Base-by-base conservation (phyloP, 2,797 vertebrate species). In the Centroberyx gerrardi region DNA sequence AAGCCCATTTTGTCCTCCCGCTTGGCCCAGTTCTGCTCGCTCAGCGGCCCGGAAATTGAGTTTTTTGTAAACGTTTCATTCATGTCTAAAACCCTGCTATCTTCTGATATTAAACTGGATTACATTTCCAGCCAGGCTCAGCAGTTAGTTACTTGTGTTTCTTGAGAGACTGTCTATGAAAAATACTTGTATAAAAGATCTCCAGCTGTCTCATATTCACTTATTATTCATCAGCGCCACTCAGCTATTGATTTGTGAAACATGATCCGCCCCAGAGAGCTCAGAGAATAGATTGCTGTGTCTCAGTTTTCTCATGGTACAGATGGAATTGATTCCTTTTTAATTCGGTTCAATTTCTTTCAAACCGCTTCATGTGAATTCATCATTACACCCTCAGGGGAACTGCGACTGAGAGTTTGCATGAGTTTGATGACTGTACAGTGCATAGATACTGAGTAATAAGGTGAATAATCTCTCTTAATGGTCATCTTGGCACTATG, bases 41-140 rank as follows among this genome's bases (percentile, higher is more conserved):
- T 79, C 3, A 74, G 46, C 62, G 52, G 44, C 65, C 22, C 62
- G 80, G 90, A 91, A 86, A 90, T 90, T 78, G 33, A 72, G 40
- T 74, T 81, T 18, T 44, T 75, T 49, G 36, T 51, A 31, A 82
- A 63, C 0, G 6, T 78, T 87, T 77, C 36, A 70, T 84, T 87
- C 55, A 65, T 8, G 51, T 62, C 29, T 22, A 18, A 72, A 63
- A 53, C 82, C 74, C 52, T 0, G 40, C 0, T 12, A 40, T 85
- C 64, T 80, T 77, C 51, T 29, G n/a, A 74, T 78, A 73, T 73
- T 72, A 66, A 69, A 27, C 72, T 67, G 55, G 61, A 74, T 86
- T 68, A 66, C 4, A 49, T 72, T 55, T 66, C 29, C 63, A 58
- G 66, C 18, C 55, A 59, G 31, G 51, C 61, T 61, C 66, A 52